A percentile compares a stretch with the other conserved stretches of the same genome.
phyloP scores from a whole-genome alignment of 2,113 vertebrate genomes.

The Mustelus asterias region DNA sequence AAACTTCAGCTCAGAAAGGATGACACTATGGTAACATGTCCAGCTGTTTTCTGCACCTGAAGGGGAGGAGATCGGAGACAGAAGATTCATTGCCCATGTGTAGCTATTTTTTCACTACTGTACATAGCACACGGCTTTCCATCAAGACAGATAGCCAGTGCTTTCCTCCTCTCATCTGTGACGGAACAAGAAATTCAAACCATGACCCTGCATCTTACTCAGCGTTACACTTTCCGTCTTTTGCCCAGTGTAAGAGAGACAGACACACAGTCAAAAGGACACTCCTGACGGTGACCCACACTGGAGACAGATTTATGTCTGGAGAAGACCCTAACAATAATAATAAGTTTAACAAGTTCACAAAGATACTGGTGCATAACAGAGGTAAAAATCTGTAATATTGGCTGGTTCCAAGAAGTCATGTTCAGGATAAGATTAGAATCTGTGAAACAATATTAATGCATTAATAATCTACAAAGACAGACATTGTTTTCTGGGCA shows the following conservation, averaged over 20 bases:
- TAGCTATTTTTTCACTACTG: background rate
- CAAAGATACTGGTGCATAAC: background rate
- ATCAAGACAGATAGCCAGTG: background rate
- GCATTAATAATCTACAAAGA: background rate
- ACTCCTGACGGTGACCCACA: background rate
- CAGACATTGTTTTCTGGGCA: background rate
- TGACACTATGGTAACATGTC: background rate
- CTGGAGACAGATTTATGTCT: too few relatives aligned
- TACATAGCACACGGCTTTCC: background rate
- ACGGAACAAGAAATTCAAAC: background rate
- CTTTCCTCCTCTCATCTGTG: background rate
- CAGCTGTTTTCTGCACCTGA: background rate
- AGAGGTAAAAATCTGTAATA: background rate
- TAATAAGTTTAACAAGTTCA: background rate
- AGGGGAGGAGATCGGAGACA: background rate
- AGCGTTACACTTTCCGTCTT: background rate
- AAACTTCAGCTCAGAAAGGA: background rate
- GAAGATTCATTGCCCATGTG: background rate
- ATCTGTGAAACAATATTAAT: background rate
- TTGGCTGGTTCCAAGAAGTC: background rate
- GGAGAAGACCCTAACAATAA: background rate
- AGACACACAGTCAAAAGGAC: too few relatives aligned
- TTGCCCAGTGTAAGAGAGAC: too few relatives aligned
- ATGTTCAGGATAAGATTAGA: background rate
- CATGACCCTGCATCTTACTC: background rate